Evolutionary conservation across 2,797 vertebrate species (phyloP), one percentile per base, ranked within the genome.

Genomic region (Neomorphus geoffroyi): DNA sequence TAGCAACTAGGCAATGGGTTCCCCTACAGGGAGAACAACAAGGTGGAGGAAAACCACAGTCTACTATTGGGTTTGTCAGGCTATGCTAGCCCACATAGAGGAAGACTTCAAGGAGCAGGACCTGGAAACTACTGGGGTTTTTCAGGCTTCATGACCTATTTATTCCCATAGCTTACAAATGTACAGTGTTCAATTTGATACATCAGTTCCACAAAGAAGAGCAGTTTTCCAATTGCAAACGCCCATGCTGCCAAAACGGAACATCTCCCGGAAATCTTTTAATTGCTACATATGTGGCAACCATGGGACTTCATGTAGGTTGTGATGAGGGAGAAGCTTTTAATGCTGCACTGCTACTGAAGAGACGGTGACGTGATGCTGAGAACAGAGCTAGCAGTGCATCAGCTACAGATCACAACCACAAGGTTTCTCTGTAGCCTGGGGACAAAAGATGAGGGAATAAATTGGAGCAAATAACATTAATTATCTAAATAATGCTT

Each of bases 391-490:
- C 39, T 57, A 58, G 46, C 41, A 54, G 28, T 18, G 53, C 39
- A 74, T 60, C 74, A 79, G 71, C 45, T 81, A 28, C 64, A 66
- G 67, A 90, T 80, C 53, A 80, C 0, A 0, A 83, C 83, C 80
- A 70, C 41, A n/a, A 87, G 48, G 48, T 80, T 80, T 74, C 39
- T 50, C 65, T 92, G 78, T 71, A 91, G 90, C 93, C 88, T 45
- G 43, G 77, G 86, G 92, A 92, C n/a, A 87, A 73, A 74, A 82
- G 13, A 45, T 32, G 85, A 79, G 77, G 75, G 24, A 82, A 23
- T 81, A 95, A 79, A 28, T 84, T 92, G 86, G 80, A 77, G 77
- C 58, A 90, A 88, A 93, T 93, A 89, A 92, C 13, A 43, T 21
- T 37, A 91, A 89, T 92, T 95, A 88, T 33, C 48, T 77, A 70